Base-by-base conservation (phyloP, 1,140 invertebrate species). In the Drosophila parvula region DNA sequence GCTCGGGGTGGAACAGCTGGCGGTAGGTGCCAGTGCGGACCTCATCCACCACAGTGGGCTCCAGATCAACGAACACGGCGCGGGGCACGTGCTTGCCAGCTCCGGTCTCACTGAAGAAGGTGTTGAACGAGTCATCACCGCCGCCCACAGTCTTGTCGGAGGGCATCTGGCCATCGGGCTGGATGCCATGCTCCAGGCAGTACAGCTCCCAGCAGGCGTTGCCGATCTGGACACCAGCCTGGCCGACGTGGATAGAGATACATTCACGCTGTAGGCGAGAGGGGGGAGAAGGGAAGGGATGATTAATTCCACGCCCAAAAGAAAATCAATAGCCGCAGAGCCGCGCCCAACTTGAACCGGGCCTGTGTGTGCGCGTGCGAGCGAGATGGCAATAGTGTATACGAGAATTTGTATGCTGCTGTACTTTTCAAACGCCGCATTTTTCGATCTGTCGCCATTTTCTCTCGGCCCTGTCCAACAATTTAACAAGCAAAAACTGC, bases 21-120 rank as follows among this genome's bases (percentile, higher is more conserved):
- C 96, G 93, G 93, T 97, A 97, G 56, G 96, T 96, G 71, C 96
- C 96, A 61, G 96, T 96, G 68, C 96, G 94, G 50, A 97, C 96
- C 93, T 97, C 96, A 96, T 96, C 96, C 11, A 98, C 96, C 18
- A 97, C 96, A 73, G 96, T 97, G 11, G 97, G 96, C 92, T 98
- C 97, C 70, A 98, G 93, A 92, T 98, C 97, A 4, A 98, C 96
- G 90, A 97, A 97, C 11, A 96, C 95, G 10, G 97, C 96, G 74
- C 96, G 92, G 1, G 96, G 96, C 18, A 98, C 96, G 92, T 97
- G 96, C 91, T 97, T 97, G 55, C 96, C 97, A 47, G 96, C 94
- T 22, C 96, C 96, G 44, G 97, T 98, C 92, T 98, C 97, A 79
- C 96, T 96, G 94, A 97, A 97, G 94, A 97, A 97, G 16, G 96